These are phyloP conservation scores for Lophochroa leadbeateri DNA, from an alignment of 2,113 vertebrate genomes.

Conservation along the genomic window DNA sequence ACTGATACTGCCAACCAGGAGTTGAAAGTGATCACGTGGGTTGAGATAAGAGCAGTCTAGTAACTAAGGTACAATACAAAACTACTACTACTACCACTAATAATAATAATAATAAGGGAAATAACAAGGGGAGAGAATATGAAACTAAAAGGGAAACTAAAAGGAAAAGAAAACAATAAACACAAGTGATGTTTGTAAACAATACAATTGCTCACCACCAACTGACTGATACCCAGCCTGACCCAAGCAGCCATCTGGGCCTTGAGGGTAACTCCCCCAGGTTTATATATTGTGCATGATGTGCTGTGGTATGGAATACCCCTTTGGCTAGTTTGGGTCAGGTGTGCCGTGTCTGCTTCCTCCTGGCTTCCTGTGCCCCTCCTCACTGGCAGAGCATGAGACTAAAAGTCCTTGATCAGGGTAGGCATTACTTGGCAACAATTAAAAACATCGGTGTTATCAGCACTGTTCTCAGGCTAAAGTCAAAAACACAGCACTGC, in stretches of 20 bases:
- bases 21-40: background rate
- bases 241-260: background rate
- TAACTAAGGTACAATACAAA: background rate
- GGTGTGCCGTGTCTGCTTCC: background rate
- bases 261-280: background rate
- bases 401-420: background rate
- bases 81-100: background rate
- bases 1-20: background rate
- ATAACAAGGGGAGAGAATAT: background rate
- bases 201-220: background rate
- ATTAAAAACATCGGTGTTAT: background rate
- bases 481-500: background rate
- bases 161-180: background rate
- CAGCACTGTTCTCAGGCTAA: background rate
- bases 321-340: background rate
- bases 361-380: background rate
- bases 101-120: background rate
- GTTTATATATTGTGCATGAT: background rate
- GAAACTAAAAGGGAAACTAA: background rate
- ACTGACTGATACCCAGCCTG: background rate
- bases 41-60: background rate
- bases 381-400: background rate
- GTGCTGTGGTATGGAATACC: background rate
- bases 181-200: background rate
- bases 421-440: background rate